Conservation (phyloP, 2,113 vertebrate species). For the Tetrao urogallus region DNA sequence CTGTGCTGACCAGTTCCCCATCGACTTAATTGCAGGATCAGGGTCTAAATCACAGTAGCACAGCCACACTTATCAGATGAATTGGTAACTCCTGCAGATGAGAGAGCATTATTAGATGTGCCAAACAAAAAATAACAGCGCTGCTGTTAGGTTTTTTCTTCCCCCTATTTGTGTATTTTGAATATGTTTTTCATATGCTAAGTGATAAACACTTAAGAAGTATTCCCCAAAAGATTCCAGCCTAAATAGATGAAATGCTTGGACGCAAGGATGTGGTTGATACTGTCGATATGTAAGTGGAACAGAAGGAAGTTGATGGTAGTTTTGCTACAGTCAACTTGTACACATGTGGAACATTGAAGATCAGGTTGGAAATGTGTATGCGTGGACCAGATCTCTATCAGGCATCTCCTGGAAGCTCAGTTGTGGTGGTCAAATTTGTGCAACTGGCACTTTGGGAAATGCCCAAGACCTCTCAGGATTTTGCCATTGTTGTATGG, state of each 20-base stretch:
- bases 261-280: neutral
- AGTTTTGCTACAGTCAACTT: neutral
- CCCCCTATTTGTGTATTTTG: neutral
- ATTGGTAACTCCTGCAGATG: neutral
- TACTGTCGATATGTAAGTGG: neutral
- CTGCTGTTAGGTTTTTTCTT: neutral
- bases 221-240: neutral
- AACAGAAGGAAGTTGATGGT: neutral
- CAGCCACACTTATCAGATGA: neutral
- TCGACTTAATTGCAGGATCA: neutral
- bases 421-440: neutral
- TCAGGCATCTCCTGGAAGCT: neutral
- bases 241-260: neutral
- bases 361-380: neutral
- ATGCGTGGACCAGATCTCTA: neutral
- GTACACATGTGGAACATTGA: neutral
- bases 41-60: neutral
- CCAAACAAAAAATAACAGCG: neutral
- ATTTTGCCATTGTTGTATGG: neutral
- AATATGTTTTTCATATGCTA: neutral
- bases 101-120: neutral
- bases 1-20: neutral
- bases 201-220: neutral
- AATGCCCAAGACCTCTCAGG: neutral
- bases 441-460: neutral